Percentiles rank a stretch among this genome's conserved stretches.
Conservation (phyloP, 2,888 invertebrate genomes). For the Limenitis camilla region DNA sequence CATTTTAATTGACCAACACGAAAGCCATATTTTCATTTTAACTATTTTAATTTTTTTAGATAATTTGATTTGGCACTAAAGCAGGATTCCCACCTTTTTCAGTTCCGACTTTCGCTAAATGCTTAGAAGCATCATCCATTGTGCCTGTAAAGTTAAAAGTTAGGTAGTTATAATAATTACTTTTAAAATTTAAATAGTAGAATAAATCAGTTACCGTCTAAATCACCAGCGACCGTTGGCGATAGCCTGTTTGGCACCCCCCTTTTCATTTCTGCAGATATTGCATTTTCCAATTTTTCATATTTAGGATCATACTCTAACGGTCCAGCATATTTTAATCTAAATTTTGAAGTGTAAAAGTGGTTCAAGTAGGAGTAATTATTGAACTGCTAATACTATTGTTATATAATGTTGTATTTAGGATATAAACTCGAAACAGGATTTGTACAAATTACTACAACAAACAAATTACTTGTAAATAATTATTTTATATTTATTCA, state of each 20-base stretch:
- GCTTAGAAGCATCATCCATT: slow-evolving; percentile 41
- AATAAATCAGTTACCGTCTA: slow-evolving; percentile 31
- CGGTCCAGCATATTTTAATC: slow-evolving; percentile 40
- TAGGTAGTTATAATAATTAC: neutral
- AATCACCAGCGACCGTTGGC: slow-evolving; percentile 32
- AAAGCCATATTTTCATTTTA: too few relatives aligned
- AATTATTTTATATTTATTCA: too few relatives aligned
- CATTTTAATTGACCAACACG: too few relatives aligned
- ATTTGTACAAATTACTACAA: too few relatives aligned
- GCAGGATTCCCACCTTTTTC: slow-evolving; percentile 53
- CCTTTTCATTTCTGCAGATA: slow-evolving; percentile 38
- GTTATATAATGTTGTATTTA: too few relatives aligned
- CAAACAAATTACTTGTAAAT: too few relatives aligned
- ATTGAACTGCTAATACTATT: too few relatives aligned
- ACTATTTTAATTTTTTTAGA: too few relatives aligned
- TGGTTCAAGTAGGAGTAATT: too few relatives aligned
- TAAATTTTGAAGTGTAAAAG: slow-evolving; percentile 14
- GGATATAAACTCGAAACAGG: too few relatives aligned
- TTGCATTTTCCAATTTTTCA: slow-evolving; percentile 34
- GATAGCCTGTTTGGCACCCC: slow-evolving; percentile 39
- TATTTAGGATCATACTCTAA: slow-evolving; percentile 34
- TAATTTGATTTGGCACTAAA: too few relatives aligned
- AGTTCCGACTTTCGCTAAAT: slow-evolving; percentile 44
- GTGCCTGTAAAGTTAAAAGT: slow-evolving; percentile 32
- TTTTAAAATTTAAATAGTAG: neutral